These are phyloP conservation scores for Chloroceryle aenea DNA, from an alignment of 2,113 vertebrate genomes.

Conservation along the genomic window DNA sequence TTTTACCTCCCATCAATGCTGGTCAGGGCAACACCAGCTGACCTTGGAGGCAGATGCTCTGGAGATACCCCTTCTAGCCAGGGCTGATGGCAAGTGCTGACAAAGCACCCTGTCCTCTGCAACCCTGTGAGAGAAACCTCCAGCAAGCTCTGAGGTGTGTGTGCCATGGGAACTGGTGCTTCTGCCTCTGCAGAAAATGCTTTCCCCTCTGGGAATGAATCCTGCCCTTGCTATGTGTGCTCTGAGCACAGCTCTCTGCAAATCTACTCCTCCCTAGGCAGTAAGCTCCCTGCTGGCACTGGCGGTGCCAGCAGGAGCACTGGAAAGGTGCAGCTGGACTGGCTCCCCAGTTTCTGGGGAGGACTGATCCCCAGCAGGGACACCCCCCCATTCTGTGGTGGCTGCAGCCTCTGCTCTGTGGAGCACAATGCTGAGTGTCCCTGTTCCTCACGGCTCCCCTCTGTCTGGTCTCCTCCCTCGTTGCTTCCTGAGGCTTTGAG, in stretches of 20 bases:
- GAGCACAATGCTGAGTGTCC: neutral
- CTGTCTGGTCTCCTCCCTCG: constrained; percentile 27
- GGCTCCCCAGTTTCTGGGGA: neutral
- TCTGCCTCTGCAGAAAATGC: neutral
- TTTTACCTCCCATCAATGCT: accelerated
- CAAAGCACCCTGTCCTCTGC: accelerated
- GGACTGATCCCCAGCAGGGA: neutral
- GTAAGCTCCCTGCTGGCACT: neutral
- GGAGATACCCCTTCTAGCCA: accelerated
- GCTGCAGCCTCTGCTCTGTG: neutral
- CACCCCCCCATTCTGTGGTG: accelerated
- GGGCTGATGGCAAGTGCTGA: neutral
- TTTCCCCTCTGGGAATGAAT: neutral
- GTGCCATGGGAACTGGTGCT: accelerated
- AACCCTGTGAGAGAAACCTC: neutral
- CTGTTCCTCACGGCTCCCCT: neutral
- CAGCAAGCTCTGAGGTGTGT: accelerated
- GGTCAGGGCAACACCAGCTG: neutral
- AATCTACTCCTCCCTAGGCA: neutral
- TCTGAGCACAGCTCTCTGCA: neutral
- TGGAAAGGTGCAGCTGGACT: neutral
- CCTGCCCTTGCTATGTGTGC: neutral
- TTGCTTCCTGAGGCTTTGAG: neutral
- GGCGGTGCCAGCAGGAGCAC: neutral
- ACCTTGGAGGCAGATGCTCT: neutral